Base-by-base conservation (phyloP, 1,140 invertebrate genomes). In the Lysiphlebus fabarum region DNA sequence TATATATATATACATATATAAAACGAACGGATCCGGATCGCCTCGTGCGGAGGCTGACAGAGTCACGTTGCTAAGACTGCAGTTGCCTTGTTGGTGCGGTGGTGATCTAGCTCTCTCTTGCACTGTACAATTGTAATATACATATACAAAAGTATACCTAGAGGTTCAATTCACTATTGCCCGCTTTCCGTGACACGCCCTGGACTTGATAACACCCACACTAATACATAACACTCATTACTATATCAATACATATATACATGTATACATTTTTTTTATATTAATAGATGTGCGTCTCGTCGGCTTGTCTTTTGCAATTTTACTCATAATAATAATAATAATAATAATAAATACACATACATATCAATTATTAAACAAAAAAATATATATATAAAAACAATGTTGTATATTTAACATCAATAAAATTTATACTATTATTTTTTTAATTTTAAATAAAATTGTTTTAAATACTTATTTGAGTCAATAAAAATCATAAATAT, bases 201-300 rank as follows among this genome's bases (percentile, higher is more conserved):
- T 76, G 73, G 17, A 65, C 69, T 70, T 71, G 75, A 77, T 77
- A 77, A 75, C 75, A 76, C 75, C 75, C 73, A 77, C 75, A 77
- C 75, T 69, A 71, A 4, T 65, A 65, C 17, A 26, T 26, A 62
- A 70, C 58, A 61, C 59, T 37, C 47, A 40, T 41, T 38, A n/a
- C 56, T 17, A 26, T 12, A 47, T 63, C 59, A 59, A 59, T 49
- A 67, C 67, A 72, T 71, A 72, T 74, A 74, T n/a, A n/a, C n/a
- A n/a, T n/a, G n/a, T n/a, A n/a, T n/a, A n/a, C n/a, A n/a, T n/a
- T n/a, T n/a, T n/a, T n/a, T n/a, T n/a, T n/a, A n/a, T n/a, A n/a
- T n/a, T n/a, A n/a, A n/a, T 75, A 71, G 72, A 72, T 73, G 72
- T 75, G 71, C 72, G 73, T 72, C 73, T 67, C 6, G 26, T 10